Base-by-base conservation (phyloP, 2,797 vertebrate species). In the Selene dorsalis region DNA sequence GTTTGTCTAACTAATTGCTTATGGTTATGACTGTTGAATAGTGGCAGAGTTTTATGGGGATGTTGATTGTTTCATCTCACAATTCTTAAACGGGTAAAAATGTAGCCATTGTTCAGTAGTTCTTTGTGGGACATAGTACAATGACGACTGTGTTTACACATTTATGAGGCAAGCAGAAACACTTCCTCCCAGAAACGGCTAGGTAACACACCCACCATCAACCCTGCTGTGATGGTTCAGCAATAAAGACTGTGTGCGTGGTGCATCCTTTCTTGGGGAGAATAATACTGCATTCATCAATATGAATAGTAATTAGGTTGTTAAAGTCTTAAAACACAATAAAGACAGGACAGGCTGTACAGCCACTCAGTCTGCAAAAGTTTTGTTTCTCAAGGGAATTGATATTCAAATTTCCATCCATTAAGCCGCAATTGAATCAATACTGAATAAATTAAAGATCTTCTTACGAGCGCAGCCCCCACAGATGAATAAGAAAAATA, bases 91-190 rank as follows among this genome's bases (percentile, higher is more conserved):
- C 24, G 1, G 61, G 39, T 20, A 73, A 70, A 74, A 61, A 73
- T 14, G 9, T 18, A 58, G 48, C 66, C 20, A 50, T 78, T 85
- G 73, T 83, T 72, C 12, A 71, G 18, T 13, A 68, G 53, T 66
- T 65, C 63, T 66, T 28, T 22, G 24, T 14, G 1, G 2, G 64
- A 26, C 43, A 50, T 4, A 16, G 47, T 38, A 85, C 60, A 87
- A 78, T 66, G 28, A 10, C 62, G 35, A 83, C 76, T 83, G 84
- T 86, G 77, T 85, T 63, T 58, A 64, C 30, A 61, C 59, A 61
- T 75, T 77, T 59, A 76, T 69, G 59, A 69, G 60, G 50, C 55
- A 62, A 73, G 48, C 63, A 78, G 38, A 73, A 75, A 82, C 55
- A 79, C 62, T 86, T 88, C 75, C 77, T 82, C 14, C 77, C 13